These are phyloP conservation scores for human (Homo sapiens) DNA, from an alignment of 2,113 vertebrate genomes.

Conservation along the genomic window DNA sequence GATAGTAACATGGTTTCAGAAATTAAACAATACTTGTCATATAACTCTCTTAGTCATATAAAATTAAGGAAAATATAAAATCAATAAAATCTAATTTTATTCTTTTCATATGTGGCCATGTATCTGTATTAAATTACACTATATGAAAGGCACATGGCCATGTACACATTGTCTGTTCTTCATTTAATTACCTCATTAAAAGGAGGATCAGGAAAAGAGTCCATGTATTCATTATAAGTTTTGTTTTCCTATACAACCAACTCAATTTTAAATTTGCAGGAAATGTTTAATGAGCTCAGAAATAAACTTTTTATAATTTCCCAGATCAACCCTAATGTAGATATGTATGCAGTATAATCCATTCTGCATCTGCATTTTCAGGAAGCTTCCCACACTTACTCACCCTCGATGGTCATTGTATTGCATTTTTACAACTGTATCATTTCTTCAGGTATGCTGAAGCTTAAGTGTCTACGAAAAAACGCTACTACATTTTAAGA, in stretches of 20 bases:
- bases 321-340: neutral
- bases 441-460: conserved; percentile 11
- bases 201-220: neutral
- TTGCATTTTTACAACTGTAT: neutral
- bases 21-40: conserved; percentile 77
- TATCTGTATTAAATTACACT: neutral
- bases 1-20: conserved; percentile 73
- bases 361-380: neutral
- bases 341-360: neutral
- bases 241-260: neutral
- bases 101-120: neutral
- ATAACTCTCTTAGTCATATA: conserved; percentile 71
- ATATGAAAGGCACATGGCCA: neutral
- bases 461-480: neutral
- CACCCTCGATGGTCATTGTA: neutral
- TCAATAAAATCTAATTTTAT: neutral
- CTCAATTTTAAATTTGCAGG: neutral
- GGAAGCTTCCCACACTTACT: neutral
- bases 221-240: neutral
- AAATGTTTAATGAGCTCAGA: conserved; percentile 16
- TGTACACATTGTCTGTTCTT: neutral
- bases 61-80: conserved; percentile 39
- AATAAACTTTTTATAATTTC: neutral
- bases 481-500: neutral
- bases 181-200: neutral